These are phyloP conservation scores for Rhagonycha fulva DNA, from an alignment of 2,888 invertebrate genomes.

Conservation along the genomic window DNA sequence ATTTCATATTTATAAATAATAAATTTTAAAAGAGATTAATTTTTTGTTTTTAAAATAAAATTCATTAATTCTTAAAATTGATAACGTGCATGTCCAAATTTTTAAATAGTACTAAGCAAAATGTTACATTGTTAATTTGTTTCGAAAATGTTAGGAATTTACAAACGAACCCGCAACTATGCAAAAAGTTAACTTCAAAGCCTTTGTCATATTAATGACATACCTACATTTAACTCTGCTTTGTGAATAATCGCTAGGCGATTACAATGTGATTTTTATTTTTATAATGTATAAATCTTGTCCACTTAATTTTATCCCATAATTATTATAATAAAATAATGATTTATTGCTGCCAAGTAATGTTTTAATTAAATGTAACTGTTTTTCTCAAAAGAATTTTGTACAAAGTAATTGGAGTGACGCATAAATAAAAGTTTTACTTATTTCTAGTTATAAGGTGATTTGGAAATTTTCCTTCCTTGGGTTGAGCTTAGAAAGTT, in stretches of 20 bases:
- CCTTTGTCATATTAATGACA: neutral
- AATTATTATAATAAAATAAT: no score
- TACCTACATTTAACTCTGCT: neutral
- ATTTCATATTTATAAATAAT: neutral
- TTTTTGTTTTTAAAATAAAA: neutral
- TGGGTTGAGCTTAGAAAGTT: no score
- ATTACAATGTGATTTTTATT: neutral
- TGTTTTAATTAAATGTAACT: no score
- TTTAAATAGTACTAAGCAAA: neutral
- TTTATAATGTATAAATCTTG: neutral
- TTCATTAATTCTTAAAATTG: neutral
- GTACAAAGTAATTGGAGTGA: no score
- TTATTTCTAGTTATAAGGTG: no score
- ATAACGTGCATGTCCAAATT: neutral
- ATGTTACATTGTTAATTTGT: neutral
- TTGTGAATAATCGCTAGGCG: neutral
- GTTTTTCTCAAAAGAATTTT: no score
- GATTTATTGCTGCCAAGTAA: no score
- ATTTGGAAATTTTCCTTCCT: no score
- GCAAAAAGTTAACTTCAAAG: neutral
- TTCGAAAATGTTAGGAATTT: neutral
- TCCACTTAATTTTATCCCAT: neutral
- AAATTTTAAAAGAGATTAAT: neutral
- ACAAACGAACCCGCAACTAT: neutral
- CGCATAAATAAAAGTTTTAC: no score